Evolutionary conservation across 2,797 vertebrate genomes (phyloP), one percentile per base, ranked within the genome.

Genomic region (Meda fulgida): DNA sequence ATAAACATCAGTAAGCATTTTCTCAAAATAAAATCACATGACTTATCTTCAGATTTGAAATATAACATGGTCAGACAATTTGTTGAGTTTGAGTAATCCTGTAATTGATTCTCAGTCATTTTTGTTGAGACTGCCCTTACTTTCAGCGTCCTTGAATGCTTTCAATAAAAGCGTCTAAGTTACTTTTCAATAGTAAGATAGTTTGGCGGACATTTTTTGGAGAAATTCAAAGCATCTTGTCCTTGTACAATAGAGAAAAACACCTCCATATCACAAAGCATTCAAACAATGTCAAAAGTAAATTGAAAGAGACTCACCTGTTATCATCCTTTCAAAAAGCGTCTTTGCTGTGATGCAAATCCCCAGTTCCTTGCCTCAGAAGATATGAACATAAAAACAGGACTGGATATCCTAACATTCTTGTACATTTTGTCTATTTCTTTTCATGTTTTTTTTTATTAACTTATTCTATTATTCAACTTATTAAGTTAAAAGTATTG

Each of bases 161-260:
- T 81, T 53, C 38, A 31, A 19, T 4, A 21, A 55, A 36, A 70
- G 5, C 11, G 16, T 38, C 48, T 10, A 26, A 34, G 19, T 55
- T 26, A 55, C 66, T 40, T 71, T 53, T 58, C 16, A 70, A 53
- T 38, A 19, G 23, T 69, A 18, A 11, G 36, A 36, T 38, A 38
- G 65, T 29, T 80, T 26, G 18, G 9, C 70, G 40, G 16, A 70
- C 34, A 6, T 40, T 40, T 40, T 55, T 26, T 40, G 16, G 16
- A 38, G 26, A 23, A 3, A n/a, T 70, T 70, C 21, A 26, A 36
- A 34, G 46, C n/a, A 63, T 2, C 10, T 19, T 36, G 31, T 69
- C 78, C 65, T 81, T 71, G n/a, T 71, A 58, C 67, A 71, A 40
- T 1, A 43, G 31, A 70, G 23, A 40, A 40, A 36, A 40, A 81